Base-by-base conservation (phyloP, 1,140 invertebrate genomes). In the Zaprionus capensis region DNA sequence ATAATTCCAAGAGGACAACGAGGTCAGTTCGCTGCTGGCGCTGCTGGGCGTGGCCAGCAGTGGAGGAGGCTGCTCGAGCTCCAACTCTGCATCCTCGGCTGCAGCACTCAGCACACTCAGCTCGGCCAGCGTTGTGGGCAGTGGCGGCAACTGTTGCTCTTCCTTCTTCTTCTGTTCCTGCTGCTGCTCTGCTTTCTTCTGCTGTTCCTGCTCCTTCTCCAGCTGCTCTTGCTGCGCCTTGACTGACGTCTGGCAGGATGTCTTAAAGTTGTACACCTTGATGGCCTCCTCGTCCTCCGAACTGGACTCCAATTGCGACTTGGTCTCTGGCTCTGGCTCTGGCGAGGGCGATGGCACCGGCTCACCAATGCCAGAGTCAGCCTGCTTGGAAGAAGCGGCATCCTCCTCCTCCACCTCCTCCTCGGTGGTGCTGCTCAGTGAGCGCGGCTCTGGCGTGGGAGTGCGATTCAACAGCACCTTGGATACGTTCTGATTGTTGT, bases 251-350 rank as follows among this genome's bases (percentile, higher is more conserved):
- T 92, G 78, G 36, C 92, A 82, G 24, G 91, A 90, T 12, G 92
- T 78, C 76, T 92, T 92, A 6, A 93, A 91, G 56, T 92, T 92
- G 34, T 93, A 93, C 61, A 92, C 87, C 34, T 93, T 92, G 59
- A 92, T 74, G 71, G 90, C 87, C 38, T 92, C 92, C 24, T 93
- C 92, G 44, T 93, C 91, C 63, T 92, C 91, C 34, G 91, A 92
- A 38, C 91, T 92, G n/a, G 91, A 92, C 62, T 91, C 91, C 6
- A 82, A 49, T 7, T 79, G 79, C 20, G 78, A 55, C 66, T 61
- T 62, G 12, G 7, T 24, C 14, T 71, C 59, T 14, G 22, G 74
- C 14, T 71, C 59, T 14, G 22, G 74, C 46, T 83, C 71, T 0
- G 91, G 91, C 0, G 79, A 80, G 6, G 87, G 87, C 4, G 88